Evolutionary conservation across 2,888 invertebrate species (phyloP).

Genomic region (Drosophila mayaguana): DNA sequence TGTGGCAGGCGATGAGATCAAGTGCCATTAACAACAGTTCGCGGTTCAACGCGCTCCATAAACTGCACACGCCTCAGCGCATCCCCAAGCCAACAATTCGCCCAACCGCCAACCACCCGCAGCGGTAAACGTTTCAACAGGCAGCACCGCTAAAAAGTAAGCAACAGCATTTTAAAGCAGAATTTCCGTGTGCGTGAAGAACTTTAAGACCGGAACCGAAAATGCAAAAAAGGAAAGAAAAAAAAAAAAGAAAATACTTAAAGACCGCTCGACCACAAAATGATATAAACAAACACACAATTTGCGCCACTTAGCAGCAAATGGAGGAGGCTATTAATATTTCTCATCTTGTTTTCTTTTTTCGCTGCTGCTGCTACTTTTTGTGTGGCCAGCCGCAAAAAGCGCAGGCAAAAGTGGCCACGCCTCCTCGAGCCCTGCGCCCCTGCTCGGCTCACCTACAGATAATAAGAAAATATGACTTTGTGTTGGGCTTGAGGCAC

Average conservation of each 20-base stretch:
- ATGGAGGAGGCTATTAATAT: slow-evolving; percentile 80
- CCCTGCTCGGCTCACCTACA: slow-evolving; percentile 21
- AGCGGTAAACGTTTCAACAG: slow-evolving; percentile 10
- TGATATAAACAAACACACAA: slow-evolving; percentile 82
- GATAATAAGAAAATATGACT: slow-evolving; percentile 81
- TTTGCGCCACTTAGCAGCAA: slow-evolving; percentile 81
- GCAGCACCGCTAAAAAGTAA: slow-evolving; percentile 30
- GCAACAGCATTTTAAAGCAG: slow-evolving; percentile 47
- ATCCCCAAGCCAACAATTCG: slow-evolving; percentile 1
- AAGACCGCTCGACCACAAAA: slow-evolving; percentile 58
- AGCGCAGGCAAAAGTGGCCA: slow-evolving; percentile 53
- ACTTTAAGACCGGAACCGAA: slow-evolving; percentile 30
- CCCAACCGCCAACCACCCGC: slow-evolving; percentile 4
- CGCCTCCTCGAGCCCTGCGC: not conserved
- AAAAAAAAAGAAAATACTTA: slow-evolving; percentile 34
- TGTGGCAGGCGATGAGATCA: slow-evolving; percentile 53
- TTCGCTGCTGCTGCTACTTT: slow-evolving; percentile 14
- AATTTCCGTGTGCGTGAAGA: not conserved
- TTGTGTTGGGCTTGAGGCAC: slow-evolving; percentile 51
- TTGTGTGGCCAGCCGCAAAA: slow-evolving; percentile 68
- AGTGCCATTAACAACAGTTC: slow-evolving; percentile 75
- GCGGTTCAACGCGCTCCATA: slow-evolving; percentile 77
- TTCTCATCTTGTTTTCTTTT: slow-evolving; percentile 50
- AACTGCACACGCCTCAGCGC: slow-evolving; percentile 51
- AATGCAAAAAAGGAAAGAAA: not conserved